Base-by-base conservation (phyloP, 1,140 invertebrate genomes). In the Conus betulinus region DNA sequence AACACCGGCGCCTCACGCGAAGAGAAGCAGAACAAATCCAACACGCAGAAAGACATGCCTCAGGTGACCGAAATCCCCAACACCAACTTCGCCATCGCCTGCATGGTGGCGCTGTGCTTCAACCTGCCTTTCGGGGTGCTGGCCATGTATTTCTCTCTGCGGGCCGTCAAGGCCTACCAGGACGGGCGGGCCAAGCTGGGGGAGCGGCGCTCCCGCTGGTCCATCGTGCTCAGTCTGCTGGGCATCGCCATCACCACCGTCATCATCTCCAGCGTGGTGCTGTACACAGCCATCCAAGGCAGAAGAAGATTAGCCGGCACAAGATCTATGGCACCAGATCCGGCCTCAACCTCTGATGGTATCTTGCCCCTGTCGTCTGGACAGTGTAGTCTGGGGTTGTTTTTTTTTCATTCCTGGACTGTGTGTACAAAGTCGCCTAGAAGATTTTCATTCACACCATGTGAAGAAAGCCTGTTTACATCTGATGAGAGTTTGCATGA, bases 81-180 rank as follows among this genome's bases (percentile, higher is more conserved):
- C 76, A 91, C 90, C 51, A 88, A 91, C 85, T 87, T 91, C 52
- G 85, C 85, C 52, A 88, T 91, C n/a, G 88, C 86, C 52, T 60
- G 89, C 60, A 71, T 91, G 78, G 90, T 91, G 71, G 76, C 84
- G 2, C 87, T 86, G 27, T 91, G 90, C 55, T 91, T 91, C 79
- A 91, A 91, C 63, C 76, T 84, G 11, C 90, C 89, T 5, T 87
- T 91, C 39, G 90, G 90, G 27, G 25, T 89, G 10, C 11, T 89
- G n/a, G 90, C 90, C 78, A 76, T 89, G 67, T 88, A 88, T 81
- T 89, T 88, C 60, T 91, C 90, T 5, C 82, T 91, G 3, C 71
- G 87, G 25, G 90, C 90, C 13, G 89, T 87, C 23, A 85, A 85
- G 57, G 90, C 90, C 10, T 91, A 87, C 81, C 86, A 87, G 67